Conservation (phyloP, 2,888 invertebrate genomes). For the Carpatolechia fugitivella region DNA sequence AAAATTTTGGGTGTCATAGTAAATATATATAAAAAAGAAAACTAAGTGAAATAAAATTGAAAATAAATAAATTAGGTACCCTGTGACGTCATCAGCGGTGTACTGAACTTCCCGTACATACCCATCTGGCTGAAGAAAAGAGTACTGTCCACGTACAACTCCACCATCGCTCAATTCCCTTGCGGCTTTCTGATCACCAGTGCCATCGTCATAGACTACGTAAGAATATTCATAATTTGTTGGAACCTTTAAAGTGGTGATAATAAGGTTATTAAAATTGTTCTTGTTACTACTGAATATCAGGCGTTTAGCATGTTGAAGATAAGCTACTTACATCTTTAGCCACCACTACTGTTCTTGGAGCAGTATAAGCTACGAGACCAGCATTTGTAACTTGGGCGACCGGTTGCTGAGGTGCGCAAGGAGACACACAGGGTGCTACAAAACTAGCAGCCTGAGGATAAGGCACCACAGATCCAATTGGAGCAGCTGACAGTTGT, state of each 20-base stretch:
- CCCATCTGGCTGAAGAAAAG: slow-evolving; percentile 76
- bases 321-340: slow-evolving; percentile 46
- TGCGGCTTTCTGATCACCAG: slow-evolving; percentile 76
- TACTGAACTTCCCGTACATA: slow-evolving; percentile 74
- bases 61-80: slow-evolving; percentile 36
- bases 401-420: slow-evolving; percentile 45
- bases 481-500: slow-evolving; percentile 42
- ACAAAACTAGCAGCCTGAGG: slow-evolving; percentile 37
- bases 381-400: slow-evolving; percentile 44
- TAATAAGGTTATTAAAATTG: no score
- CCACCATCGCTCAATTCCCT: slow-evolving; percentile 75
- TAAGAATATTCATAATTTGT: slow-evolving; percentile 70
- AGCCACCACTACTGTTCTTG: slow-evolving; percentile 44
- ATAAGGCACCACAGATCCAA: slow-evolving; percentile 37
- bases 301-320: no score
- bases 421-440: slow-evolving; percentile 56
- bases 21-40: not conserved
- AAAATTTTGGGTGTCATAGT: not conserved
- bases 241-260: slow-evolving; percentile 36
- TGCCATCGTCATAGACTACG: slow-evolving; percentile 73
- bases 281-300: no score
- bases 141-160: slow-evolving; percentile 74
- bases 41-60: no score
- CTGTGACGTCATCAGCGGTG: slow-evolving; percentile 72
- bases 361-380: slow-evolving; percentile 46